Conservation (phyloP, 2,888 invertebrate species). For the Xanthostigma xanthostigma region DNA sequence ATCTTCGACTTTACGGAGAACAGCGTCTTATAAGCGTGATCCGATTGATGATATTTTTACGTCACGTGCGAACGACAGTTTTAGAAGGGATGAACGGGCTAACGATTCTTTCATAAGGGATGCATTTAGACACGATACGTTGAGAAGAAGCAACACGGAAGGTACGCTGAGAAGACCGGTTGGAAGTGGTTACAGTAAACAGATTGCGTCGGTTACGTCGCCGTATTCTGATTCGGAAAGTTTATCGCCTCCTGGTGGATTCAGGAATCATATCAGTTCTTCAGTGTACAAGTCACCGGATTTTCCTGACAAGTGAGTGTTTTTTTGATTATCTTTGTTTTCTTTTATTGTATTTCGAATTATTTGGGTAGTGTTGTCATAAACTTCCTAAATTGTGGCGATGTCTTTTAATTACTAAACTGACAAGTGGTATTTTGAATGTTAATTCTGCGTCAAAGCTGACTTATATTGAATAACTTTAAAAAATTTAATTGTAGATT, state of each 20-base stretch:
- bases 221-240: conserved; percentile 29
- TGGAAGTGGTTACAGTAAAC: conserved; percentile 16
- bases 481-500: too few relatives aligned
- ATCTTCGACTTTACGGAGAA: conserved; percentile 4
- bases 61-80: conserved; percentile 23
- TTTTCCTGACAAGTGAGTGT: conserved; percentile 33
- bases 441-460: too few relatives aligned
- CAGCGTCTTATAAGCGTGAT: conserved; percentile 17
- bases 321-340: background rate
- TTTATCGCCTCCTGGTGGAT: conserved; percentile 27
- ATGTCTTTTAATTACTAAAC: too few relatives aligned
- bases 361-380: too few relatives aligned
- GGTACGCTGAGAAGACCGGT: conserved; percentile 24
- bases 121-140: conserved; percentile 21
- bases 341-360: too few relatives aligned
- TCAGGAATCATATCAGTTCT: conserved; percentile 18
- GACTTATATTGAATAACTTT: too few relatives aligned
- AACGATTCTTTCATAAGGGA: background rate
- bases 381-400: too few relatives aligned
- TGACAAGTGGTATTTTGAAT: too few relatives aligned
- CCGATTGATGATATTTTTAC: conserved; percentile 31
- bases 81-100: conserved; percentile 20
- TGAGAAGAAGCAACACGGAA: conserved; percentile 28
- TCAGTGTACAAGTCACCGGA: conserved; percentile 27
- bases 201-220: conserved; percentile 20